Percentiles rank a stretch among this genome's conserved stretches.
These are phyloP conservation scores for Peucedramus taeniatus DNA, from an alignment of 2,113 vertebrate species.

Conservation along the genomic window DNA sequence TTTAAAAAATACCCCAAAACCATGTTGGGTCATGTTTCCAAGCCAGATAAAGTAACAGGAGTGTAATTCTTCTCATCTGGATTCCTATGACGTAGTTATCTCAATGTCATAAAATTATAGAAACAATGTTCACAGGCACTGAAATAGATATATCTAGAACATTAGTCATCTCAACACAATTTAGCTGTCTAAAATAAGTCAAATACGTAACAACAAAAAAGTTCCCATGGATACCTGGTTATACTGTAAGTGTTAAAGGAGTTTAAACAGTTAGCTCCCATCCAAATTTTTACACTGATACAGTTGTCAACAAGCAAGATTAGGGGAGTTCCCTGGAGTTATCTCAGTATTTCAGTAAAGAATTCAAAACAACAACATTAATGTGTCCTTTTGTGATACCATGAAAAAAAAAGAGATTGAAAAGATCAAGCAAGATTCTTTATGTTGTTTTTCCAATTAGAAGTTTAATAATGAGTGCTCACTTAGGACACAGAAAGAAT, in stretches of 20 bases:
- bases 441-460: not conserved
- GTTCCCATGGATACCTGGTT: not conserved
- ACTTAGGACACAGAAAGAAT: not conserved
- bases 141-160: not conserved
- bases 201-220: not conserved
- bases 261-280: not conserved
- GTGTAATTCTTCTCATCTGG: not conserved
- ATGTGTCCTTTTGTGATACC: not conserved
- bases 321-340: not conserved
- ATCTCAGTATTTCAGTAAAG: not conserved
- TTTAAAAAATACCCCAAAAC: rapidly evolving
- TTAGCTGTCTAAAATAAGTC: not conserved
- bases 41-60: not conserved
- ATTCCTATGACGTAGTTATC: not conserved
- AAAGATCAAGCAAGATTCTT: not conserved
- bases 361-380: not conserved
- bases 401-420: not conserved
- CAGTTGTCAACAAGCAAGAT: not conserved
- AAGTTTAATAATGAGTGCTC: not conserved
- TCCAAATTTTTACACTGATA: not conserved
- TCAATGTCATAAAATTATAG: not conserved
- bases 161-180: not conserved
- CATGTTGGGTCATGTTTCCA: not conserved
- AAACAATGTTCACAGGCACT: not conserved
- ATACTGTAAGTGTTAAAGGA: not conserved